Evolutionary conservation across 1,140 invertebrate species (phyloP).

Genomic region (Magallana ariakensis): DNA sequence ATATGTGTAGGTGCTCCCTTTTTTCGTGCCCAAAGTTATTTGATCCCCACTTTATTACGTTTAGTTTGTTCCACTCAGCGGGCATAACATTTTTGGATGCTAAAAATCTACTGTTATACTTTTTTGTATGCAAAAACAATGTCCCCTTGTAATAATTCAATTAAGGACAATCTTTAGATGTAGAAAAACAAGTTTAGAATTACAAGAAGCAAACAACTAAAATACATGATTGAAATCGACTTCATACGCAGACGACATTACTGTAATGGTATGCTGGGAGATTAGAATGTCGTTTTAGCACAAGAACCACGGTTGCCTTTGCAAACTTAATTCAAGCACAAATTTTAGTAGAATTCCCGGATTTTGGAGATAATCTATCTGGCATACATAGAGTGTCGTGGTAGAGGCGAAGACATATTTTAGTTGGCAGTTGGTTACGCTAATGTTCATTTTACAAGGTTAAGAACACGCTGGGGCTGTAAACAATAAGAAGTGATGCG

Average conservation of each 20-base stretch:
- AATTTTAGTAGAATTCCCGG: slow-evolving; percentile 28
- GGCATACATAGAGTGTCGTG: slow-evolving; percentile 14
- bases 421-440: slow-evolving; percentile 27
- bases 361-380: slow-evolving; percentile 17
- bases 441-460: slow-evolving; percentile 37
- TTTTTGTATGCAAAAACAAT: background rate
- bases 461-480: slow-evolving; percentile 23
- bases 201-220: background rate
- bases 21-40: too few species aligned
- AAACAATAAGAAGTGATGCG: slow-evolving; percentile 31
- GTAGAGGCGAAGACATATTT: slow-evolving; percentile 28
- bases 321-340: slow-evolving; percentile 28
- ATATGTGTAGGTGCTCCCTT: too few species aligned
- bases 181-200: background rate
- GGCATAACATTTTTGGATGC: too few species aligned
- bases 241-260: slow-evolving; percentile 21
- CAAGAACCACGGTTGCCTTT: background rate
- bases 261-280: background rate
- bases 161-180: background rate
- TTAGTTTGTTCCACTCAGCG: too few species aligned
- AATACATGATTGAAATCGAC: slow-evolving; percentile 22
- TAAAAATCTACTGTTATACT: background rate
- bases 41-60: too few species aligned
- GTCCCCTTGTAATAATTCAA: background rate
- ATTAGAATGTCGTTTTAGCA: background rate